Evolutionary conservation across 30 jellyfish, hydroid and myxozoan genomes (phyloP), one percentile per base, ranked within the genome.

Genomic region (Calvadosia cruxmelitensis): DNA sequence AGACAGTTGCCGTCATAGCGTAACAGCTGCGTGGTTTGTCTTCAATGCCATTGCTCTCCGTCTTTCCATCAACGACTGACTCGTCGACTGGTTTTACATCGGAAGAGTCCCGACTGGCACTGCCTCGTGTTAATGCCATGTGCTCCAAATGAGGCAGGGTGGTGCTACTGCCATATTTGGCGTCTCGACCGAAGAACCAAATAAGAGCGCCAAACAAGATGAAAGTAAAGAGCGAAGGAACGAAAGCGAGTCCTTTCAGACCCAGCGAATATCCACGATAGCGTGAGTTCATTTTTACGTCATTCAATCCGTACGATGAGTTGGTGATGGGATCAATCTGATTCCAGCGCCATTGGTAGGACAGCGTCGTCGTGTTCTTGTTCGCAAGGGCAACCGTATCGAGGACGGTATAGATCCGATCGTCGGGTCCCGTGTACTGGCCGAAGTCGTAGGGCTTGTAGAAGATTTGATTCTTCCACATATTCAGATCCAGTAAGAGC

Each of bases 391-490:
- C 71, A 2, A 52, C 31, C 27, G 35, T 35, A 65, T 85, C 81
- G 0, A 29, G 48, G 29, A 85, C 96, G 28, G 93, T 53, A 57
- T 72, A 85, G 68, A 85, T 80, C 50, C 72, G 74, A 2, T 79
- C 96, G 33, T 72, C 78, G n/a, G 84, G 86, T 34, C 96, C 96
- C 62, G 89, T 82, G 62, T 85, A 85, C 67, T 85, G 96, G 20
- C 92, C 96, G 65, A 30, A 85, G 31, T 73, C 92, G 70, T 20
- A 78, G 16, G 96, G 96, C 49, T 62, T 69, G 76, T 85, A 85
- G 62, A 85, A 85, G 61, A 85, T 85, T 73, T 85, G 96, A 69
- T 85, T 85, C 50, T 85, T 85, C 96, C 96, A 85, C 96, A 85
- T 85, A 63, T 85, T 85, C 49, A 85, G 66, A 35, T 85, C 96